Evolutionary conservation across 1,140 invertebrate species (phyloP), one percentile per base, ranked within the genome.

Genomic region (Macrocentrus cingulum): DNA sequence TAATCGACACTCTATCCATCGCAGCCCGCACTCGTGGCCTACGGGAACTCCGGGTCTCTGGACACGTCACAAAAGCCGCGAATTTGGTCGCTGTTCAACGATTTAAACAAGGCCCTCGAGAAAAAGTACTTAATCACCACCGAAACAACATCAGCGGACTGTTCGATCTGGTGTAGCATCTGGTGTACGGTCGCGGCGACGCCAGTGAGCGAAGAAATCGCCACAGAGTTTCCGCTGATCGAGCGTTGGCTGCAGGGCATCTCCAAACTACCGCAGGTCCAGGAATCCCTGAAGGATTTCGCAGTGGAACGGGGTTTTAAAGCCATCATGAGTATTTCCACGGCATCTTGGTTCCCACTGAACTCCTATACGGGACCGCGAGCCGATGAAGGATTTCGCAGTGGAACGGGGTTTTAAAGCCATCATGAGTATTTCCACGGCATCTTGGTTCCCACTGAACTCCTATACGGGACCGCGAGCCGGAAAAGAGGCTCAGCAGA

Each of bases 151-250:
- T 70, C 82, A 50, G 84, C 81, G 37, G 88, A 90, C 72, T 74
- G 85, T 32, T 81, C 83, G 15, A 75, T 90, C 64, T 90, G 86
- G 85, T 80, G 82, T 49, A 84, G 82, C 19, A 56, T 89, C 5
- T 89, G 87, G 75, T 85, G 83, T 5, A 68, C 88, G 1, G 60
- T 79, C 56, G 71, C 70, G 50, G 71, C 78, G 61, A 69, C 69
- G 6, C 74, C 75, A 49, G 58, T 80, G 15, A 64, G 63, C 7
- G 79, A 82, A 54, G 69, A 78, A 61, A 69, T 82, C 56, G 65
- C 70, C 6, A 80, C 78, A 61, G 66, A 83, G 39, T 80, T 74
- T 46, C 53, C 69, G 2, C 74, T 76, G 59, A 25, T 86, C 22
- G 57, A 64, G 0, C 75, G 79, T 37, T 86, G 88, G 78, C 62